Evolutionary conservation across 2,113 vertebrate species (phyloP).

Genomic region (Antechinus stuartii): DNA sequence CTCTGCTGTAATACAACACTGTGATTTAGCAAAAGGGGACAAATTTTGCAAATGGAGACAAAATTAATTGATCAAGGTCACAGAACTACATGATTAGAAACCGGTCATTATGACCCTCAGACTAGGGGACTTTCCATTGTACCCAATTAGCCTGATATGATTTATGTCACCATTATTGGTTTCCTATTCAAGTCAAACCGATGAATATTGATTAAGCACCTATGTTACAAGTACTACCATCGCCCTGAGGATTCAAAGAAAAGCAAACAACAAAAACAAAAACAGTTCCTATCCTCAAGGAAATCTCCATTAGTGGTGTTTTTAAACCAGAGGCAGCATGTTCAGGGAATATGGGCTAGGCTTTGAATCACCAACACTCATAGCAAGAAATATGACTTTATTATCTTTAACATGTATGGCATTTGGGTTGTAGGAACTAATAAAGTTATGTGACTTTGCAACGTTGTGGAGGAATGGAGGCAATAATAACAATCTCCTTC

Average conservation of each 20-base stretch:
- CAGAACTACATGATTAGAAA: neutral
- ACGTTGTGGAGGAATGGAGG: neutral
- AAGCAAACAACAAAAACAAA: neutral
- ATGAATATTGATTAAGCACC: neutral
- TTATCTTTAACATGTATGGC: neutral
- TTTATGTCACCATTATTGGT: neutral
- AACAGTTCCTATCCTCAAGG: neutral
- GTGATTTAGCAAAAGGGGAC: neutral
- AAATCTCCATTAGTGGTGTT: neutral
- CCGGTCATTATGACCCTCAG: neutral
- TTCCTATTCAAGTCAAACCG: neutral
- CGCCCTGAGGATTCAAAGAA: neutral
- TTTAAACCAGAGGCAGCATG: neutral
- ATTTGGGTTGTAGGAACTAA: neutral
- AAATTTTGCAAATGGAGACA: neutral
- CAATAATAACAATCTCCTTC: slow-evolving; percentile 28
- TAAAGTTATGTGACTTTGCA: neutral
- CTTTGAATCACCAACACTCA: neutral
- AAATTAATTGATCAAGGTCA: neutral
- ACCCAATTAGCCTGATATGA: neutral
- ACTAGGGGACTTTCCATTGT: neutral
- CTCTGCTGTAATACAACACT: neutral
- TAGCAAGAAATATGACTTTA: neutral
- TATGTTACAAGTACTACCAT: neutral
- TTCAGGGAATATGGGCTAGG: neutral